Conservation (phyloP, 2,797 vertebrate genomes). For the Anniella stebbinsi region DNA sequence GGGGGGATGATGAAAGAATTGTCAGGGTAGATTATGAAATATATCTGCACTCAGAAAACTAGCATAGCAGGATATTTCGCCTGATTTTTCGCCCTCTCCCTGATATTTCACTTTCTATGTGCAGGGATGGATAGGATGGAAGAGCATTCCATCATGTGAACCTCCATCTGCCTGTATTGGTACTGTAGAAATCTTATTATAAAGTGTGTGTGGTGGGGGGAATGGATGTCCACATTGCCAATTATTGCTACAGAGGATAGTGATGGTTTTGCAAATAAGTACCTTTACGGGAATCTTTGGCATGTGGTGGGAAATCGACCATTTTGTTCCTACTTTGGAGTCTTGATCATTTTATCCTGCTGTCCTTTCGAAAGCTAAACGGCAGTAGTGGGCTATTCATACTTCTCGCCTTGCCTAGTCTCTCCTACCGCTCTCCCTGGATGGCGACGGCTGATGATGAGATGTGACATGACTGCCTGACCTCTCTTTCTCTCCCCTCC, state of each 20-base stretch:
- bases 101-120: neutral
- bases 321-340: neutral
- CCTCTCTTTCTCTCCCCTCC: constrained; percentile 60
- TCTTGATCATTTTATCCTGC: constrained; percentile 22
- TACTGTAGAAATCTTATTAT: neutral
- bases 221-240: neutral
- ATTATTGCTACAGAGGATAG: neutral
- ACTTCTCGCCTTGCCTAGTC: too few species aligned
- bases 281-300: neutral
- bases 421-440: neutral
- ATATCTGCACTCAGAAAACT: neutral
- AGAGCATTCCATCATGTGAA: neutral
- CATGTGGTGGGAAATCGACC: neutral
- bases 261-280: neutral
- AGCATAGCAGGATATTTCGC: neutral
- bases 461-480: constrained; percentile 30
- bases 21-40: neutral
- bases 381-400: neutral
- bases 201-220: too few species aligned
- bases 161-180: neutral
- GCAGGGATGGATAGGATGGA: neutral
- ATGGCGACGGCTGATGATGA: neutral
- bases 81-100: neutral
- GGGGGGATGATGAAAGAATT: neutral
- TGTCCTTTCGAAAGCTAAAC: constrained; percentile 49